Percentiles rank a stretch among this genome's conserved stretches.
Evolutionary conservation across 2,113 vertebrate species (phyloP).

Genomic region (Planiliza haematocheilus): DNA sequence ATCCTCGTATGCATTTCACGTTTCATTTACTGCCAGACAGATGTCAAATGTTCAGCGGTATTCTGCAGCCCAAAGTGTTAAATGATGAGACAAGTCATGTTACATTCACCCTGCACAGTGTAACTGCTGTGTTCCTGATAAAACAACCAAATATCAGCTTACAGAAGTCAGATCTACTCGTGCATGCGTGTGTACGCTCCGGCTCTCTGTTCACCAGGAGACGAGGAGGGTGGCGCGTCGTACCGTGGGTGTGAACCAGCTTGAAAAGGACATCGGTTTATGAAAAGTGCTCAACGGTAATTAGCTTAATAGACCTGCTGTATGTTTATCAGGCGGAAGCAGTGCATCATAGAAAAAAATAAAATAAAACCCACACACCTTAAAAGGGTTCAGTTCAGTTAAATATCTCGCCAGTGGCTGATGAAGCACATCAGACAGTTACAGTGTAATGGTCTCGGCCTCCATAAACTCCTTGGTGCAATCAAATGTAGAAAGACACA

Average conservation of each 20-base stretch:
- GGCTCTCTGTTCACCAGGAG: background rate
- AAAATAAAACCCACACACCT: constrained; percentile 18
- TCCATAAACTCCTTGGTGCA: constrained; percentile 30
- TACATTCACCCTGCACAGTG: constrained; percentile 56
- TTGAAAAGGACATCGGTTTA: constrained; percentile 19
- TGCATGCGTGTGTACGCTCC: constrained; percentile 37
- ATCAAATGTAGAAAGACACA: constrained; percentile 33
- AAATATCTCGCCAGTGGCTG: constrained; percentile 39
- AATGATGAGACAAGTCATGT: constrained; percentile 45
- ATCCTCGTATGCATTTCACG: constrained; percentile 40
- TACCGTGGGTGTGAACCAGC: constrained; percentile 14
- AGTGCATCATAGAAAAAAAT: constrained; percentile 41
- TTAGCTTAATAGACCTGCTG: constrained; percentile 28
- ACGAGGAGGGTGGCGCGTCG: background rate
- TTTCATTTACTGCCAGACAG: constrained; percentile 67
- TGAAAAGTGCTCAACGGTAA: constrained; percentile 20
- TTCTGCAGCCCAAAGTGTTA: constrained; percentile 43
- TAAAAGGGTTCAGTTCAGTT: constrained; percentile 34
- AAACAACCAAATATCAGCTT: constrained; percentile 6
- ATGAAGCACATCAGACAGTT: constrained; percentile 56
- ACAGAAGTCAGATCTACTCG: constrained; percentile 14
- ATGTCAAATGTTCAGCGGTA: constrained; percentile 52
- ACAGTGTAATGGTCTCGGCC: constrained; percentile 75
- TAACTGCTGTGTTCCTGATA: constrained; percentile 15
- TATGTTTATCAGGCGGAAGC: constrained; percentile 38